Evolutionary conservation across 1,140 invertebrate genomes (phyloP), one percentile per base, ranked within the genome.

Genomic region (Manduca sexta): DNA sequence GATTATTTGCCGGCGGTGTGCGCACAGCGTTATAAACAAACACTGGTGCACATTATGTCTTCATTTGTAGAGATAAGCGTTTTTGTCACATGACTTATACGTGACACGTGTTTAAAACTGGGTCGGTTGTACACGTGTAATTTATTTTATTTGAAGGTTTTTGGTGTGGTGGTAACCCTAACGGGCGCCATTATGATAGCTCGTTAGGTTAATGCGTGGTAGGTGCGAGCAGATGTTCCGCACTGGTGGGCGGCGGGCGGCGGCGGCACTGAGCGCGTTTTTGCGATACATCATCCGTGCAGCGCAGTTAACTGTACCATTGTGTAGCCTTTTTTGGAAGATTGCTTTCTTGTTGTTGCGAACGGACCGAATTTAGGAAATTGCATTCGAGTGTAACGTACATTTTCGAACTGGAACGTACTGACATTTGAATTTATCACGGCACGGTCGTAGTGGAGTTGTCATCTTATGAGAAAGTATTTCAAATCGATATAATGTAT

Each of bases 131-230:
- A 42, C 15, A 44, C 21, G 44, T n/a, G 73, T 78, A 74, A 83
- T 83, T 80, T 79, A 75, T 79, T 69, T 67, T 62, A 74, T 74
- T 74, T 60, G 66, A 58, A 62, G 65, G 69, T 78, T 77, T 75
- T 74, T 59, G 48, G 50, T 47, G 33, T 56, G 48, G 65, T 52
- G 55, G 59, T 58, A 77, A 52, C 73, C 73, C 75, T 73, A 72
- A 69, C 71, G 61, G 44, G 53, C 54, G 76, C 74, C 72, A 80
- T 83, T 78, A 80, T 66, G 66, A 56, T 60, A 64, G 70, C 74
- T 83, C 79, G 76, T 83, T 83, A 79, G 69, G 64, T 68, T 76
- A 82, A 79, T 77, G 75, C 62, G 64, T 61, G 64, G 61, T 60
- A 71, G 71, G 71, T 70, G 59, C 60, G 62, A 71, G 63, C 74